Base-by-base conservation (phyloP, 2,888 invertebrate genomes). In the Melinaea marsaeus region DNA sequence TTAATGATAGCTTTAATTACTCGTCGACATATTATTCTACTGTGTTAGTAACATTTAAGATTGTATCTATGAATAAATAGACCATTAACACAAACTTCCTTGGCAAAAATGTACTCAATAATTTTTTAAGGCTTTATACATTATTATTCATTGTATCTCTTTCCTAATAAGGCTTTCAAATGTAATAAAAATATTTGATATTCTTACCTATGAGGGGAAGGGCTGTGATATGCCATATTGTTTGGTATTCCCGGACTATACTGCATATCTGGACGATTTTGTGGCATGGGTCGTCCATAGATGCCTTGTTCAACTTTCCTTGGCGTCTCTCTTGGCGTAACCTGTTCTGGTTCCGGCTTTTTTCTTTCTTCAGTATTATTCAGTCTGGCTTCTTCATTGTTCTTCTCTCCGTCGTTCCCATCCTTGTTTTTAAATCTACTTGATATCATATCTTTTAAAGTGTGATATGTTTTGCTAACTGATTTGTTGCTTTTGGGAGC, bases 371-470 rank as follows among this genome's bases (percentile, higher is more conserved):
- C 94, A 60, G 92, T 90, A 69, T 94, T 94, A 77, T 94, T 94
- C 60, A 94, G 80, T 72, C 92, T 85, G 0, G 85, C 76, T 71
- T 91, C 90, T 51, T 93, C 93, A 61, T 84, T 85, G 51, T 78
- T 81, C 65, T 86, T 91, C 35, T 92, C 93, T 62, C 88, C 91
- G 34, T 93, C 93, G 75, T 84, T 90, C 55, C 84, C 93, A 35
- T 91, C 91, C 78, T 92, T 93, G 72, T 91, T 93, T 74, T 94
- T 94, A 80, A 96, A 95, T 75, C 94, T 93, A 80, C 94, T 95
- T 33, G 95, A 95, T 77, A 96, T 95, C 92, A 96, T 95, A 75
- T 95, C 95, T 89, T 95, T 95, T 67, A 96, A 92, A 4, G 95
- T 95, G 79, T 96, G 94, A 77, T 95, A 95, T 0, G 95, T 95